Percentiles rank a stretch among this genome's conserved stretches.
phyloP scores from a whole-genome alignment of 2,113 vertebrate genomes.

The Alexandromys fortis region DNA sequence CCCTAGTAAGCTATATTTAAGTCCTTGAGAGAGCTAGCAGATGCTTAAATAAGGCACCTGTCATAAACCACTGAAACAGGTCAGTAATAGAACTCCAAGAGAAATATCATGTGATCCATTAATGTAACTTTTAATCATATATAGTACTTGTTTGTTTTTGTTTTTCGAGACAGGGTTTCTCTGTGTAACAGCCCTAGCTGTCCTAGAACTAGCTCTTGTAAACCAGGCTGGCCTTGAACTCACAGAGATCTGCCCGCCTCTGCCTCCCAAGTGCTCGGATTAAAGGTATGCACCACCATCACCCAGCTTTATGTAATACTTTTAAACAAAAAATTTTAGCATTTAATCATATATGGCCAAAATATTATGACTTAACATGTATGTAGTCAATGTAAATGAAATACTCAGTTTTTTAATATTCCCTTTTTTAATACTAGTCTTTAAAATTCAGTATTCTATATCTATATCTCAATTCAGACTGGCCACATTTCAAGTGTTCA shows the following conservation, averaged over 20 bases:
- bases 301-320: no score
- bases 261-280: no score
- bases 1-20: slow-evolving; percentile 12
- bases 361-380: not conserved
- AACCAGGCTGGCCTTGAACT: no score
- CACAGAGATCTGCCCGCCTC: no score
- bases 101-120: not conserved
- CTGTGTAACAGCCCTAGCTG: no score
- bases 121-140: not conserved
- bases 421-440: not conserved
- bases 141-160: no score
- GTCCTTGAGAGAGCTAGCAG: not conserved
- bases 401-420: not conserved
- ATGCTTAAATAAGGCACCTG: not conserved
- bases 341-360: slow-evolving; percentile 1
- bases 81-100: not conserved
- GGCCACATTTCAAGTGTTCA: slow-evolving; percentile 29
- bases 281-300: no score
- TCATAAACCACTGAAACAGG: not conserved
- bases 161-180: no score
- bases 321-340: slow-evolving; percentile 5
- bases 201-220: no score
- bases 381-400: slow-evolving; percentile 9
- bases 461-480: not conserved
- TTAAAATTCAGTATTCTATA: slow-evolving; percentile 37